These are phyloP conservation scores for Anastrepha ludens DNA, from an alignment of 1,140 invertebrate species.

Conservation along the genomic window DNA sequence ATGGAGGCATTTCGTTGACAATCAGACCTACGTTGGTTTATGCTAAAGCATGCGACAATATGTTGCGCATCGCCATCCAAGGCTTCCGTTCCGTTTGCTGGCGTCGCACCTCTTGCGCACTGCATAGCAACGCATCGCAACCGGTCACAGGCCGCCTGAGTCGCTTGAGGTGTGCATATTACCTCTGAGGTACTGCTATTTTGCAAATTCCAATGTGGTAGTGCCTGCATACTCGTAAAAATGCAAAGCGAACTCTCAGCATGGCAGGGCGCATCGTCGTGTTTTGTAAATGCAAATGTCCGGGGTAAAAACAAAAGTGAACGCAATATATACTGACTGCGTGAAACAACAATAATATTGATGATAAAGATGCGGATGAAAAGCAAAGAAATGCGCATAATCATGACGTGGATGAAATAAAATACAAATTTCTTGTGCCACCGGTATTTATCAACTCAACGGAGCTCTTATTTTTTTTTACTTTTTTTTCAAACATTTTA, in stretches of 20 bases:
- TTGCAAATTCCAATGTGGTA: not conserved
- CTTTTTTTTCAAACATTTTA: not conserved
- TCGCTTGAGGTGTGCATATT: not conserved
- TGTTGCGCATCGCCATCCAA: not conserved
- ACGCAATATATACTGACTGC: not conserved
- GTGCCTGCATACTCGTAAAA: not conserved
- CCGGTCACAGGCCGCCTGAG: not conserved
- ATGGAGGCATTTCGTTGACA: too few relatives aligned
- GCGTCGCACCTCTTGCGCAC: not conserved
- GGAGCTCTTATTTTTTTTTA: not conserved
- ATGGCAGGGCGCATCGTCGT: not conserved
- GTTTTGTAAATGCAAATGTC: constrained; percentile 37
- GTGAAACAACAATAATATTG: not conserved
- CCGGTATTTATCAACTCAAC: not conserved
- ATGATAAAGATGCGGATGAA: not conserved
- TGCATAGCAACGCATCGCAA: not conserved
- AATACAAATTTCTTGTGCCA: not conserved
- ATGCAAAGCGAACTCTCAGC: not conserved
- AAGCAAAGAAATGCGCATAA: not conserved
- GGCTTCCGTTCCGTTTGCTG: not conserved
- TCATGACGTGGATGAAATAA: not conserved
- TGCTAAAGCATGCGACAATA: not conserved
- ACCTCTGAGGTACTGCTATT: not conserved
- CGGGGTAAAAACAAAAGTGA: not conserved
- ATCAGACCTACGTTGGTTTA: not conserved